These are phyloP conservation scores for Tribolium castaneum DNA, from an alignment of 1,140 invertebrate genomes.

Conservation along the genomic window DNA sequence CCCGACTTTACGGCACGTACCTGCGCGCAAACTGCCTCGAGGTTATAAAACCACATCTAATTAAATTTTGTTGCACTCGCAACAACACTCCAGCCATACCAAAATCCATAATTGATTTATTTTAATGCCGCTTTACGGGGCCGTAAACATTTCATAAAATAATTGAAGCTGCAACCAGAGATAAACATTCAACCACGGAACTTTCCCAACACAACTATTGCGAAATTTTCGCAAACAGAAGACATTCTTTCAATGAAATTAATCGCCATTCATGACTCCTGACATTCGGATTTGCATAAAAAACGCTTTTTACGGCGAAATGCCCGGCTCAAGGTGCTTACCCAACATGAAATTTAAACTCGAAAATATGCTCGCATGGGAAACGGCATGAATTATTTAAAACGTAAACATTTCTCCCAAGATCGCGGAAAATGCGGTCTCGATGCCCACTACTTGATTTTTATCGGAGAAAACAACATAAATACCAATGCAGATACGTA, in stretches of 20 bases:
- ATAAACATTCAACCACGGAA: not conserved
- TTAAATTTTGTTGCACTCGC: constrained; percentile 4
- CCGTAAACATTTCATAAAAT: not conserved
- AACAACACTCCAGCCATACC: not conserved
- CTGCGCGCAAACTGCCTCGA: not conserved
- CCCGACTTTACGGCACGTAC: not conserved
- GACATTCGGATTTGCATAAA: not conserved
- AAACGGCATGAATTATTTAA: not conserved
- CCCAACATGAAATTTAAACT: not conserved
- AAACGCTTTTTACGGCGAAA: not conserved
- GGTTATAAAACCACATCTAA: constrained; percentile 7
- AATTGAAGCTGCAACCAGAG: not conserved
- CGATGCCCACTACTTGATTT: no score
- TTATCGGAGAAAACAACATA: no score
- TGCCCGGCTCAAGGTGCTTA: not conserved
- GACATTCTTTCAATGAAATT: not conserved
- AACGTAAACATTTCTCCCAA: not conserved
- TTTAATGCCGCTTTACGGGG: not conserved
- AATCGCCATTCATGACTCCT: not conserved
- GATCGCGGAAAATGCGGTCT: no score
- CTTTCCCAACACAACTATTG: not conserved
- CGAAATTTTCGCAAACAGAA: not conserved
- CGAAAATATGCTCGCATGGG: no score
- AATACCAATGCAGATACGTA: no score
- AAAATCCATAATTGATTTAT: not conserved